phyloP scores from a whole-genome alignment of 1,140 invertebrate genomes.

The Tetragnatha versicolor region DNA sequence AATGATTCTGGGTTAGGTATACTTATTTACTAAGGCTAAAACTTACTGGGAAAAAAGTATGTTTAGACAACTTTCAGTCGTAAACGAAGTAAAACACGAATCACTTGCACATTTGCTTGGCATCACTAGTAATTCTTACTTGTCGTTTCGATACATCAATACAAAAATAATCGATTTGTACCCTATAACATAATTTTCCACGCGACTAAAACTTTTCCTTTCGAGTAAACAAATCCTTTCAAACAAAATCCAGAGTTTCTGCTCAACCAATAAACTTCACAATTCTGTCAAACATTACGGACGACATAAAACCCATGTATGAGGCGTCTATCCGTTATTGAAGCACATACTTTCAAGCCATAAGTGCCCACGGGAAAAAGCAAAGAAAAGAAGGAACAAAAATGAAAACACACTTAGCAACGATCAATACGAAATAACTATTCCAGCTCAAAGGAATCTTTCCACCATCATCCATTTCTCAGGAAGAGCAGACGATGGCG shows the following conservation, averaged over 20 bases:
- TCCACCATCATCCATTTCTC: slow-evolving; percentile 34
- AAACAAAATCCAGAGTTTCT: slow-evolving; percentile 13
- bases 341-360: slow-evolving; percentile 28
- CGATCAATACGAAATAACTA: slow-evolving; percentile 34
- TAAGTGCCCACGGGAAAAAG: slow-evolving; percentile 18
- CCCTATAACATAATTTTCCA: neutral
- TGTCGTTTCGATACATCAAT: no score
- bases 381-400: neutral
- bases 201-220: no score
- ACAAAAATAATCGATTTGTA: neutral
- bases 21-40: no score
- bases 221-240: slow-evolving; percentile 26
- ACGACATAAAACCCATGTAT: slow-evolving; percentile 28
- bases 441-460: neutral
- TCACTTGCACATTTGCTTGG: no score
- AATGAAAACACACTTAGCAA: slow-evolving; percentile 14
- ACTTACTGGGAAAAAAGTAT: no score
- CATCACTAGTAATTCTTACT: no score
- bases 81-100: no score
- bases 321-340: neutral
- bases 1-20: no score
- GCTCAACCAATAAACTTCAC: neutral
- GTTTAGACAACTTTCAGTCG: no score
- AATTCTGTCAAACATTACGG: slow-evolving; percentile 15
- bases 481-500: neutral